Evolutionary conservation across 92 coral and sea anemone species (phyloP), one percentile per base, ranked within the genome.

Genomic region (Porites rus): DNA sequence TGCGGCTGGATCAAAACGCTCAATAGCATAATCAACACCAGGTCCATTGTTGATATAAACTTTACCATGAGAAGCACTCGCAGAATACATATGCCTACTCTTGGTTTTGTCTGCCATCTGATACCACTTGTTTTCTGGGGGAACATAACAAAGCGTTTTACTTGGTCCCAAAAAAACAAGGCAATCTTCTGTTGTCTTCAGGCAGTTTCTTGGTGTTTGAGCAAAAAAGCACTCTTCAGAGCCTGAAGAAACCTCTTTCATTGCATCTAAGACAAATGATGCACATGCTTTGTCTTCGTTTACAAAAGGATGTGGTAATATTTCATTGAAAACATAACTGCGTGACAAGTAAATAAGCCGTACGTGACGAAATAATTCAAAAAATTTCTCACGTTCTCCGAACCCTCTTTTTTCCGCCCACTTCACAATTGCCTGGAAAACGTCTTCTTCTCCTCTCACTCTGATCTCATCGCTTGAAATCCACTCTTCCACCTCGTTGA

Each of bases 1-100:
- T 9, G 2, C 50, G 6, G 43, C 25, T 54, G 80, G 65, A n/a
- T 75, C 80, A n/a, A 52, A 75, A 3, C 80, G 80, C 87, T 91
- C 94, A 46, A 71, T 3, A 38, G 22, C 2, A 17, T 9, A 38
- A n/a, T 31, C 2, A 18, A 19, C 58, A 13, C 6, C 84, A 88
- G 59, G 64, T 54, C 65, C 67, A 20, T 28, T 2, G 31, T 8
- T 2, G 31, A 25, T 17, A 10, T 75, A 75, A 12, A 75, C 2
- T 22, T 60, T 54, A 28, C 80, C 80, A 21, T 54, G 65, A 28
- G 46, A 75, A 75, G n/a, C 51, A 53, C 66, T 52, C 8, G 17
- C 0, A 10, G 54, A 71, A 16, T 1, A 16, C 20, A 6, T 0
- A 16, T 0, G 1, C 1, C 2, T 38, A 16, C 54, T 12, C 10